Conservation (phyloP, 2,797 vertebrate species). For the Mus spretus region DNA sequence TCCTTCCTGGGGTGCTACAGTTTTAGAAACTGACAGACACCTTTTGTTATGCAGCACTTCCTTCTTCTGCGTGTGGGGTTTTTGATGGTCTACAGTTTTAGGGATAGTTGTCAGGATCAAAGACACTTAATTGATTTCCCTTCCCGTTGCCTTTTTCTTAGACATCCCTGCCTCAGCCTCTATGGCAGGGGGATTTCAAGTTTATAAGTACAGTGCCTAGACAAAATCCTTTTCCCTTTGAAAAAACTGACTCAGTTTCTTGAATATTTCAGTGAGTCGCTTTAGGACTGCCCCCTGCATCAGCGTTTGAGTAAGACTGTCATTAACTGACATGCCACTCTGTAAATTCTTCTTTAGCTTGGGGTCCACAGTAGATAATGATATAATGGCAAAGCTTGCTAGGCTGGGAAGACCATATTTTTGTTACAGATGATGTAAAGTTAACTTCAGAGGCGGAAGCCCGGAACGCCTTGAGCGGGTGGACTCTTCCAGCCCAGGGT, state of each 20-base stretch:
- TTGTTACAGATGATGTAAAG: neutral
- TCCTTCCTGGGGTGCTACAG: neutral
- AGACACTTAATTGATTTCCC: neutral
- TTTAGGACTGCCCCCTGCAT: neutral
- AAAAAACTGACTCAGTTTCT: conserved; percentile 1
- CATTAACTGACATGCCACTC: neutral
- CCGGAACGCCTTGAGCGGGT: neutral
- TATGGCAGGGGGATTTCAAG: neutral
- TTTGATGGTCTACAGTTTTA: neutral
- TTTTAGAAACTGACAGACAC: conserved; percentile 22
- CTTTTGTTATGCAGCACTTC: neutral
- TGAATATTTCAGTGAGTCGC: neutral
- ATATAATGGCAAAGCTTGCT: neutral
- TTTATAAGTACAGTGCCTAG: neutral
- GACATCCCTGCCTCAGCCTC: neutral
- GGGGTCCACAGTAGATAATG: neutral
- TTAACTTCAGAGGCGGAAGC: neutral
- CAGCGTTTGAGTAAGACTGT: neutral
- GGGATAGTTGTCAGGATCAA: conserved; percentile 10
- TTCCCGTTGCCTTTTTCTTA: neutral
- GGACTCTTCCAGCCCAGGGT: neutral
- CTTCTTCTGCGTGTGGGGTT: neutral
- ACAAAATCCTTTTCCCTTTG: conserved; percentile 29
- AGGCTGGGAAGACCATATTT: neutral
- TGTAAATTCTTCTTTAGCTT: neutral